Evolutionary conservation across 2,113 vertebrate species (phyloP), one percentile per base, ranked within the genome.

Genomic region (Andinoacara biseriatus): DNA sequence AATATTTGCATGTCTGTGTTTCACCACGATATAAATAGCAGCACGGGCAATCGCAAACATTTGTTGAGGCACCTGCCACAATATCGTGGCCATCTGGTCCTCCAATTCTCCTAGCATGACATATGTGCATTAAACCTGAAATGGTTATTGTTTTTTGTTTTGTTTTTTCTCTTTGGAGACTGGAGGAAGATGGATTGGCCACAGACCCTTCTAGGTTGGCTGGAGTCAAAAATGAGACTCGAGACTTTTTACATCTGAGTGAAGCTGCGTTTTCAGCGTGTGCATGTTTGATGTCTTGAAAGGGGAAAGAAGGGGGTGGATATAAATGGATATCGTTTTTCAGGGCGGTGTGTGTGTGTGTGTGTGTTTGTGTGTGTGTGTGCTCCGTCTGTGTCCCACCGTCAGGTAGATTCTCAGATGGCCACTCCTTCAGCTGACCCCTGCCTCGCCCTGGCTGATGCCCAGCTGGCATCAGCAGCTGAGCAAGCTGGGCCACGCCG

Each of bases 21-120:
- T 94, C 86, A 85, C 88, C 72, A 58, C 9, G 94, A 94, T 95
- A 96, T 94, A 96, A 96, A 96, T 96, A 96, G 95, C 92, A 94
- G 87, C 92, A 90, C 61, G 78, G 90, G 91, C 80, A 82, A 94
- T 90, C 8, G 86, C 92, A 96, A 96, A 96, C 95, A 96, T 96
- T 95, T 95, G 95, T 90, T 43, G 91, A 94, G 94, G 94, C 94
- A 95, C 95, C 95, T 95, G 95, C 92, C 93, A 90, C 89, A 87
- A 82, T 89, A 90, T 90, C 74, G 80, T 78, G 92, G 91, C 95
- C 95, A 96, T 96, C 95, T 96, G 95, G 87, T 94, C 92, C 87
- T 92, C 92, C 87, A 87, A 89, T 93, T 94, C 93, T 94, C 90
- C 90, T 92, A 89, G 89, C 89, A 87, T 93, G 93, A 95, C 93